These are phyloP conservation scores for Microtus ochrogaster DNA, from an alignment of 2,113 vertebrate genomes.

Conservation along the genomic window DNA sequence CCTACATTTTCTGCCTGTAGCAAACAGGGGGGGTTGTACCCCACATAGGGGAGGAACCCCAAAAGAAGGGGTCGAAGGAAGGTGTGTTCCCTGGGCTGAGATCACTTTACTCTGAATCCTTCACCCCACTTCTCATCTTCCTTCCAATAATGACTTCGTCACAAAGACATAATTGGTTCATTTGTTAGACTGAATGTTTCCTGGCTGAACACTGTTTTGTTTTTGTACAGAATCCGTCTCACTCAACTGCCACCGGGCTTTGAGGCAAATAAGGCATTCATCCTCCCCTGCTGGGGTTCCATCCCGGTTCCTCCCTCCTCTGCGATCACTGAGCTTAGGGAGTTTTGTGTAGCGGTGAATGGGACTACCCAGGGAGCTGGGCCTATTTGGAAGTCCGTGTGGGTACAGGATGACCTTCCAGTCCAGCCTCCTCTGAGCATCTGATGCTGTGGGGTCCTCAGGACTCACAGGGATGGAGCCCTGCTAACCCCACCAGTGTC, in stretches of 20 bases:
- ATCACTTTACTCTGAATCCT: neutral
- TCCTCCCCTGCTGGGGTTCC: neutral
- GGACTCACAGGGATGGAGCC: too few relatives aligned
- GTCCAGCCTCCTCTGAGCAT: neutral
- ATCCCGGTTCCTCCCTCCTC: neutral
- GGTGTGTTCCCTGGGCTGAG: neutral
- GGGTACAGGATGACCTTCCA: neutral
- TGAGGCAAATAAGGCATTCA: neutral
- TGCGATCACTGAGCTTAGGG: neutral
- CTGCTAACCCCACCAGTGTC: neutral
- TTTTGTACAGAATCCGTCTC: neutral
- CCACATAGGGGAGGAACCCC: too few relatives aligned
- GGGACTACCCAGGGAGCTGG: neutral
- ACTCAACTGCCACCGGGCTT: neutral
- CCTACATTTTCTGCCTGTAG: neutral
- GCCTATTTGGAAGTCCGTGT: rapidly evolving
- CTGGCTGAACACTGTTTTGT: neutral
- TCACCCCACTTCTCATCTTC: neutral
- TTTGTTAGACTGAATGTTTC: neutral
- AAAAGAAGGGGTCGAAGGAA: neutral
- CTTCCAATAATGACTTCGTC: neutral
- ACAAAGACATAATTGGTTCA: slow-evolving; percentile 25
- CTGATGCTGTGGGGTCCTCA: neutral
- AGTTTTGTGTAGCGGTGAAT: neutral
- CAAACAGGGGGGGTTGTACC: neutral